Base-by-base conservation (phyloP, 1,140 invertebrate genomes). In the Planococcus citri region DNA sequence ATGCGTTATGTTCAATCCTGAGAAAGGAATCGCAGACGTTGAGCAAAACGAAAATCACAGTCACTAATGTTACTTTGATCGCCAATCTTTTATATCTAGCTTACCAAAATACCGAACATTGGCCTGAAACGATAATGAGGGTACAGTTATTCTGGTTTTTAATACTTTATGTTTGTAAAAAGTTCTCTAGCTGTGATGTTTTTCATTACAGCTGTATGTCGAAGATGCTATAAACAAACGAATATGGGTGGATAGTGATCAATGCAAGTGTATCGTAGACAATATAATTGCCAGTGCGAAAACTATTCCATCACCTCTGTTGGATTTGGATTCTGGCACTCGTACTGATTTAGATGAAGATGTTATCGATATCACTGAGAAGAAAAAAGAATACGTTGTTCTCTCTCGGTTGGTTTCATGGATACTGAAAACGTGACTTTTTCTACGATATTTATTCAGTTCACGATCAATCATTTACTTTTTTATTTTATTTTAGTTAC, bases 191-290 rank as follows among this genome's bases (percentile, higher is more conserved):
- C 17, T 27, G 17, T 3, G 8, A 20, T 24, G 4, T 60, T 72
- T 73, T 73, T 75, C n/a, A n/a, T 79, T 83, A 6, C 74, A 94
- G 86, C 82, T 93, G 0, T 98, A 94, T 77, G 86, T 97, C 70
- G 95, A 98, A 76, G 95, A 98, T 82, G 91, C 94, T 2, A 78
- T 95, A 0, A 91, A 91, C 68, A 95, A 98, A 75, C 80, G 94
- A 68, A 83, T 90, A 69, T 98, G 95, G 94, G 90, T 97, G 8
- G 95, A 97, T 76, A 87, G 89, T 74, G 86, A 92, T 10, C 89
- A 94, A 77, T 97, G 94, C 78, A 89, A 91, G 77, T 86, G 86
- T 29, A 92, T 97, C 80, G 90, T 95, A 0, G 93, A 96, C 73
- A 98, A 97, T 78, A 90, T 98, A 70, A 79, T 88, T 51, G 90